Conservation (phyloP, 35 echinoderm and acorn worm species). For the Diadema setosum region DNA sequence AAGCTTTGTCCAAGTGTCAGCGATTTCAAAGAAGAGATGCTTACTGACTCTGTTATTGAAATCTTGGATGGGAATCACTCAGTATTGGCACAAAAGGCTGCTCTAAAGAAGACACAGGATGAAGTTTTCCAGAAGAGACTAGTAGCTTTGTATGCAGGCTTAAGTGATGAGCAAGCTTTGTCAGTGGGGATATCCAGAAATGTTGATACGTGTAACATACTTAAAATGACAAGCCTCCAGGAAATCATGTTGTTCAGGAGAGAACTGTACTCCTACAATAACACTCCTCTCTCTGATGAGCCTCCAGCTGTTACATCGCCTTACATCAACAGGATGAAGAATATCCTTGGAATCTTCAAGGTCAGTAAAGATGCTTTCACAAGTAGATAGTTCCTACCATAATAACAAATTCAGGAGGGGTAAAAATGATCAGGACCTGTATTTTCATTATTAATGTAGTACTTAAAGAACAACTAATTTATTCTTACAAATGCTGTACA, state of each 20-base stretch:
- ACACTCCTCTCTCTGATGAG: not conserved
- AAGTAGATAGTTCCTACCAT: not conserved
- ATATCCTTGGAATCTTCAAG: not conserved
- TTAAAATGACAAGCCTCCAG: not conserved
- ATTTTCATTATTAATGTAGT: not conserved
- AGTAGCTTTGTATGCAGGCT: not conserved
- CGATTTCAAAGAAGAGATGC: not conserved
- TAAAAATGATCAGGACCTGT: not conserved
- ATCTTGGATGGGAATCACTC: not conserved
- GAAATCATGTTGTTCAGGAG: not conserved
- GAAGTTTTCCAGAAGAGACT: not conserved
- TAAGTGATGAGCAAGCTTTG: not conserved
- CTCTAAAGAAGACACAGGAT: not conserved
- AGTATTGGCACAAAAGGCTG: not conserved
- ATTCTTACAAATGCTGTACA: not conserved
- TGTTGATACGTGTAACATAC: not conserved
- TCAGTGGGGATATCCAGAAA: not conserved
- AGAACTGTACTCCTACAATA: not conserved
- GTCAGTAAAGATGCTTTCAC: not conserved
- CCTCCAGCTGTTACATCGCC: not conserved
- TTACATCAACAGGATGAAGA: not conserved
- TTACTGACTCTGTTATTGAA: not conserved
- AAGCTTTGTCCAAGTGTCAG: not conserved
- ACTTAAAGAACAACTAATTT: not conserved
- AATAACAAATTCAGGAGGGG: not conserved